phyloP scores from a whole-genome alignment of 2,888 invertebrate genomes.

The Nephrotoma guestfalica region DNA sequence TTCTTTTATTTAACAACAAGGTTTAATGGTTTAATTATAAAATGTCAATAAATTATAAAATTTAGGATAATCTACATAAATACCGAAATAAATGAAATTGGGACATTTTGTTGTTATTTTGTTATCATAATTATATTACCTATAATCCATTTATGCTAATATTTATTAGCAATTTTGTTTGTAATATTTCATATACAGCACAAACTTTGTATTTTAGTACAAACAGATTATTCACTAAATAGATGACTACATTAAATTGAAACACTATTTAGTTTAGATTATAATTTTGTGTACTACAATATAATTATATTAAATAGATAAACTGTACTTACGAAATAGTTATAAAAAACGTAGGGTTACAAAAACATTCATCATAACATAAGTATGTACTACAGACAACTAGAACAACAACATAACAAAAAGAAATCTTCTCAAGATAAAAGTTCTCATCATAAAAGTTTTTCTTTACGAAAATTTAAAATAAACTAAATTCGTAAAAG shows the following conservation, averaged over 20 bases:
- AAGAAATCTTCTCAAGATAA: neutral
- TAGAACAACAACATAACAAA: neutral
- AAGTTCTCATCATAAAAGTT: neutral
- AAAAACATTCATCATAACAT: neutral
- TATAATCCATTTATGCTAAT: no score
- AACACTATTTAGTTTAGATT: neutral
- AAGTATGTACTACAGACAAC: neutral
- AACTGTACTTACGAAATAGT: neutral
- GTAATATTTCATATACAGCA: no score
- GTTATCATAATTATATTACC: no score
- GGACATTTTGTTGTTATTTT: no score
- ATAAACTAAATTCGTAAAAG: neutral
- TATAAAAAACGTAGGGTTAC: neutral
- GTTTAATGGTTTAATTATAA: no score
- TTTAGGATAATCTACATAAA: no score
- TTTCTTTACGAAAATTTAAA: neutral
- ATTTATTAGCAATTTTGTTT: no score
- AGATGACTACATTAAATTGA: neutral
- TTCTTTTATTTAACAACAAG: no score
- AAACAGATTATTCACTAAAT: no score
- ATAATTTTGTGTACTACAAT: neutral
- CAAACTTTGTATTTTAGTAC: no score
- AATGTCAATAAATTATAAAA: no score
- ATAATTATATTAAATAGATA: neutral
- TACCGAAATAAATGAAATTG: no score